A percentile compares a stretch with the other conserved stretches of the same genome.
These are phyloP conservation scores for Crossoptilon crossoptilon DNA, from an alignment of 2,797 vertebrate genomes.

Conservation along the genomic window DNA sequence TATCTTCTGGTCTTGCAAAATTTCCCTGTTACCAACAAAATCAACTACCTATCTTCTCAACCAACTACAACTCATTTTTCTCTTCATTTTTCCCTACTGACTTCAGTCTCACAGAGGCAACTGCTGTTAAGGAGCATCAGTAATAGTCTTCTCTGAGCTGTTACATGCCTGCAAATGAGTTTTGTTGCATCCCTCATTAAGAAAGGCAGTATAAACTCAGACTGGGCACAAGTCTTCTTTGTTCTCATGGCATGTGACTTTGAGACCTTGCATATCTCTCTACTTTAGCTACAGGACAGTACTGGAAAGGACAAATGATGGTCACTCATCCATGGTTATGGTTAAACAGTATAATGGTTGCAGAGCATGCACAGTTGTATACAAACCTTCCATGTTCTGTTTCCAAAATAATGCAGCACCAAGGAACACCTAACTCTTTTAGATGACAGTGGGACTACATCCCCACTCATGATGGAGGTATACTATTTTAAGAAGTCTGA, in stretches of 20 bases:
- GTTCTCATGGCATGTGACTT: not conserved
- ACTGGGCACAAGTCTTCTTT: not conserved
- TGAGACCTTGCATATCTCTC: not conserved
- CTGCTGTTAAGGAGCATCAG: not conserved
- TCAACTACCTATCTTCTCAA: not conserved
- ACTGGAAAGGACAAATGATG: not conserved
- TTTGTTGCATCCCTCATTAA: not conserved
- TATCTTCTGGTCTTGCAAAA: not conserved
- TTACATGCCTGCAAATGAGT: not conserved
- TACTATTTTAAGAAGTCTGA: not conserved
- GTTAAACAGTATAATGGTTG: not conserved
- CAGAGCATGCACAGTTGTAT: not conserved
- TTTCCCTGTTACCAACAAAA: not conserved
- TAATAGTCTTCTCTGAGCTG: not conserved
- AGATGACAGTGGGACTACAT: not conserved
- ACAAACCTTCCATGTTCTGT: not conserved
- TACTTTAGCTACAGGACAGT: not conserved
- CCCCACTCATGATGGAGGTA: not conserved
- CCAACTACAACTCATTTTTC: not conserved
- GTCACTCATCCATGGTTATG: not conserved
- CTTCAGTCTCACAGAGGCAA: not conserved
- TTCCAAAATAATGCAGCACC: not conserved
- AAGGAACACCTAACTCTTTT: not conserved
- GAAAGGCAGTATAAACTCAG: not conserved
- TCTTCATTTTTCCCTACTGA: not conserved